Percentiles rank a stretch among this genome's conserved stretches.
Evolutionary conservation across 2,113 vertebrate species (phyloP).

Genomic region (Oryctolagus cuniculus): mOryCun1.1 NC_091443.1:43944001-43944500

Average conservation of each 20-base stretch:
- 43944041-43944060: background rate
- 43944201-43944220: conserved; percentile 19
- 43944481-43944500: no score
- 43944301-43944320: no score
- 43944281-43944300: no score
- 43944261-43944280: no score
- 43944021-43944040: background rate
- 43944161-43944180: conserved; percentile 43
- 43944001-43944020: conserved; percentile 46
- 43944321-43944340: no score
- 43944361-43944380: no score
- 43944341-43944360: no score
- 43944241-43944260: conserved; percentile 47
- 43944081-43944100: conserved; percentile 15
- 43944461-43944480: no score
- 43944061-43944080: conserved; percentile 32
- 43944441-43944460: no score
- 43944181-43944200: conserved; percentile 57
- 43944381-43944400: no score
- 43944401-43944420: no score
- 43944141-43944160: conserved; percentile 42
- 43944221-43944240: conserved; percentile 40
- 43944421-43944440: no score
- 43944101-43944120: background rate
- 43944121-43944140: conserved; percentile 13